Evolutionary conservation across 2,888 invertebrate genomes (phyloP).

Genomic region (Pandemis heparana): DNA sequence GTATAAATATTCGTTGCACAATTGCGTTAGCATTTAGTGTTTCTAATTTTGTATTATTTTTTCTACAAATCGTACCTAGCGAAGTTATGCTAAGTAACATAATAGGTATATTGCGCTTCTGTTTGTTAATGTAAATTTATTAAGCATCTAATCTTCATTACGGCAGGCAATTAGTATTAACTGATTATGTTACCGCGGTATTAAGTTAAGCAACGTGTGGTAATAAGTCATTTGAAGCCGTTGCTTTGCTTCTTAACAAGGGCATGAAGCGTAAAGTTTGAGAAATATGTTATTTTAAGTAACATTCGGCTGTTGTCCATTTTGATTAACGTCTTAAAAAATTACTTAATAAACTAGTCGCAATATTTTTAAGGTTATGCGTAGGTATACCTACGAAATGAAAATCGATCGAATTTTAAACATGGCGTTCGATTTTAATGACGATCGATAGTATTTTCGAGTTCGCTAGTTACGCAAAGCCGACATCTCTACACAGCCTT

Average conservation of each 20-base stretch:
- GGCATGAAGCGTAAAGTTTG: not conserved
- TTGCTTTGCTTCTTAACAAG: not conserved
- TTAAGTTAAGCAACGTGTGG: slow-evolving; percentile 16
- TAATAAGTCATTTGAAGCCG: slow-evolving; percentile 13
- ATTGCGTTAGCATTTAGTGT: not conserved
- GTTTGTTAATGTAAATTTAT: slow-evolving; percentile 15
- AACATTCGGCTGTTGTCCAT: not conserved
- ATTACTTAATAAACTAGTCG: not conserved
- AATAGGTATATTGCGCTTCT: slow-evolving; percentile 6
- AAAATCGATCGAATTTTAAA: slow-evolving; percentile 1
- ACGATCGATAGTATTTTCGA: slow-evolving; percentile 46
- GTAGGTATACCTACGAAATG: slow-evolving; percentile 13
- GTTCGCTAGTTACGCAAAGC: slow-evolving; percentile 58
- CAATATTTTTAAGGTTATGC: not conserved
- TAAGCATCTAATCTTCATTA: slow-evolving; percentile 27
- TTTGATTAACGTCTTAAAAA: not conserved
- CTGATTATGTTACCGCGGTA: slow-evolving; percentile 2
- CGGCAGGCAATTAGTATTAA: slow-evolving; percentile 20
- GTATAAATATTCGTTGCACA: not conserved
- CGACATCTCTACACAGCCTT: slow-evolving; percentile 63
- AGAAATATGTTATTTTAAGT: slow-evolving; percentile 1
- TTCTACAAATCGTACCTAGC: not conserved
- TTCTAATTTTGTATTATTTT: not conserved
- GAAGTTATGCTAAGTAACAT: not conserved
- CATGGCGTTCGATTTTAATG: slow-evolving; percentile 47